Conservation (phyloP, 1,140 invertebrate genomes). For the Pseudomyrmex flavicornis region DNA sequence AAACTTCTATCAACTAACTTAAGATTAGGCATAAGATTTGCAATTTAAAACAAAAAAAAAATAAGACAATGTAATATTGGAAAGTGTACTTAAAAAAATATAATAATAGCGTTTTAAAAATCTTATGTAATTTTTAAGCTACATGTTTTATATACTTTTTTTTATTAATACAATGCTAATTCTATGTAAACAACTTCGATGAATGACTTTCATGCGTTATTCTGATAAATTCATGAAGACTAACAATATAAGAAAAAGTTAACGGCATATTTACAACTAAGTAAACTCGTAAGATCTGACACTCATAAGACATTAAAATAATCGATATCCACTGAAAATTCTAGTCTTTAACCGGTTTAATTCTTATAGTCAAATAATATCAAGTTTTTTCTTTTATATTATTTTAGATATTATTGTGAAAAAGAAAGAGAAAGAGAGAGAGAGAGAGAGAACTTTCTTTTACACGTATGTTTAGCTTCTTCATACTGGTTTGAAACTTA, state of each 20-base stretch:
- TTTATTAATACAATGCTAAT: not conserved
- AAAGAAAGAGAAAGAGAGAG: not conserved
- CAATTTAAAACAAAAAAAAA: not conserved
- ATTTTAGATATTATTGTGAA: slow-evolving; percentile 3
- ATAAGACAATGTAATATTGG: not conserved
- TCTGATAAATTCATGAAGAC: slow-evolving; percentile 42
- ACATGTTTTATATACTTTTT: not conserved
- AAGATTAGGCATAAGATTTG: not conserved
- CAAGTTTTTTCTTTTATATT: slow-evolving; percentile 17
- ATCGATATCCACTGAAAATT: slow-evolving; percentile 37
- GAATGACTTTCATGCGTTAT: slow-evolving; percentile 27
- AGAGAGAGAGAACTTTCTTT: not conserved
- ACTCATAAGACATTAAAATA: slow-evolving; percentile 47
- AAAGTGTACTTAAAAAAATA: slow-evolving; percentile 1
- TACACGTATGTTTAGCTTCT: not conserved
- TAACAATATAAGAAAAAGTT: slow-evolving; percentile 48
- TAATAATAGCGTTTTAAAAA: not conserved
- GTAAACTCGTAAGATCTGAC: slow-evolving; percentile 18
- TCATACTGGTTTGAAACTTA: not conserved
- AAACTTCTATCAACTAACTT: not conserved
- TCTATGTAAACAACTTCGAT: slow-evolving; percentile 15
- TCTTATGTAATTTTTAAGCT: no score
- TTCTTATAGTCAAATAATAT: slow-evolving; percentile 16
- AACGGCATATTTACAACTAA: slow-evolving; percentile 45
- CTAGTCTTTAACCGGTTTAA: slow-evolving; percentile 35